Base-by-base conservation (phyloP, 2,797 vertebrate genomes). In the Pangasius sanitwongsei region DNA sequence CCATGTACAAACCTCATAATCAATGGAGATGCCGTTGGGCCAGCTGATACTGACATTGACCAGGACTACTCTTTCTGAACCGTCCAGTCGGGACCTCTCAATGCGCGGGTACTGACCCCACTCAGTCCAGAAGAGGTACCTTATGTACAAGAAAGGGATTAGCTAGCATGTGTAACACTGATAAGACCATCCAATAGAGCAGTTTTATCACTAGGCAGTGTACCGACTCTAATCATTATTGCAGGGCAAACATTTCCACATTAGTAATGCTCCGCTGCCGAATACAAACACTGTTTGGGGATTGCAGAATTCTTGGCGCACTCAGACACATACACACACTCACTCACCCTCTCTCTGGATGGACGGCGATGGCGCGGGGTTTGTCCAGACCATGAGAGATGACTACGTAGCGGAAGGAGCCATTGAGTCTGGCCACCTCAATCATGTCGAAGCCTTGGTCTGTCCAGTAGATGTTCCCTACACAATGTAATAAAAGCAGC, bases 391-490 rank as follows among this genome's bases (percentile, higher is more conserved):
- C 98, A 91, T 98, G 98, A 0, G 98, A 99, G 93, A 99, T 98
- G 91, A 99, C 98, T 84, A 99, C 98, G 0, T 99, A 99, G 89
- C 98, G 98, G 96, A 99, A 99, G 48, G 98, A 99, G 37, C 98
- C 98, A 0, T 99, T 99, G 85, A 99, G 96, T 91, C 98, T 95
- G 88, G 98, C 98, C 28, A 99, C 98, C 93, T 99, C 98, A 0
- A 99, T 99, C 86, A 99, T 98, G 0, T 99, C 98, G 1, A 99
- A 99, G 86, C 98, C 98, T 93, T 99, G 98, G 92, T 99, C 98
- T 0, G 98, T 99, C 98, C 98, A 99, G 94, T 99, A 99, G 94
- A 99, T 99, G 93, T 99, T 99, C 89, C 98, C 98, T 99, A 89
- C 6, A 74, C 50, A 57, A 57, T 48, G 37, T 57, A 78, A 78